A percentile compares a stretch with the other conserved stretches of the same genome.
These are phyloP conservation scores for Aepyceros melampus DNA, from an alignment of 2,113 vertebrate species.

Conservation along the genomic window DNA sequence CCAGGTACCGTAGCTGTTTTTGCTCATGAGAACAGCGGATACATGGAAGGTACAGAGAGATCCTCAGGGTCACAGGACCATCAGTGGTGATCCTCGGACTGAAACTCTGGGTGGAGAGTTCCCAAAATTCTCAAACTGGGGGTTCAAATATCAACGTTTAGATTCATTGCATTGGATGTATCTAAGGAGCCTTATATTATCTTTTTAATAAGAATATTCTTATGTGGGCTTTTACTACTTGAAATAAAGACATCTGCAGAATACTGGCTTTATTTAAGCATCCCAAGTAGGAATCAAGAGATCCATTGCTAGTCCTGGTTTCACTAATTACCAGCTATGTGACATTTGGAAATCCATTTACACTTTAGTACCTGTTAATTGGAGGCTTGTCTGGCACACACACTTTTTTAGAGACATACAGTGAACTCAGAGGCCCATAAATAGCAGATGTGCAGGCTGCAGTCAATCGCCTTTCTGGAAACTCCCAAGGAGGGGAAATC, in stretches of 20 bases:
- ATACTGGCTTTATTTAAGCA: background rate
- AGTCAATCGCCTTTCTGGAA: background rate
- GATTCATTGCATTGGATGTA: background rate
- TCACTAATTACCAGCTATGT: background rate
- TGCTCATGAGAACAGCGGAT: background rate
- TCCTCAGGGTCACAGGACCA: too few species aligned
- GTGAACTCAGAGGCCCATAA: background rate
- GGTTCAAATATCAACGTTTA: background rate
- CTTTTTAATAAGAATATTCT: background rate
- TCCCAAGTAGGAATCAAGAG: background rate
- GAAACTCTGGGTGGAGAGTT: background rate
- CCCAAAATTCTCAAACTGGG: background rate
- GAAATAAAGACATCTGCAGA: background rate
- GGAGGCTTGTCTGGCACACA: background rate
- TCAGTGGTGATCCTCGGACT: background rate
- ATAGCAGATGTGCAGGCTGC: background rate
- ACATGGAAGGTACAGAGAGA: background rate
- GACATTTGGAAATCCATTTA: slow-evolving; percentile 31
- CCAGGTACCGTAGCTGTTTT: background rate
- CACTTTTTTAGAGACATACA: background rate
- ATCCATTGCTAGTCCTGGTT: background rate
- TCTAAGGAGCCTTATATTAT: background rate
- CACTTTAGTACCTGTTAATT: background rate
- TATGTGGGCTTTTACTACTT: background rate
- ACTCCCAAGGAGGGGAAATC: rapidly evolving